A percentile compares a stretch with the other conserved stretches of the same genome.
Conservation (phyloP, 2,113 vertebrate species). For the Pomatorhinus ruficollis region DNA sequence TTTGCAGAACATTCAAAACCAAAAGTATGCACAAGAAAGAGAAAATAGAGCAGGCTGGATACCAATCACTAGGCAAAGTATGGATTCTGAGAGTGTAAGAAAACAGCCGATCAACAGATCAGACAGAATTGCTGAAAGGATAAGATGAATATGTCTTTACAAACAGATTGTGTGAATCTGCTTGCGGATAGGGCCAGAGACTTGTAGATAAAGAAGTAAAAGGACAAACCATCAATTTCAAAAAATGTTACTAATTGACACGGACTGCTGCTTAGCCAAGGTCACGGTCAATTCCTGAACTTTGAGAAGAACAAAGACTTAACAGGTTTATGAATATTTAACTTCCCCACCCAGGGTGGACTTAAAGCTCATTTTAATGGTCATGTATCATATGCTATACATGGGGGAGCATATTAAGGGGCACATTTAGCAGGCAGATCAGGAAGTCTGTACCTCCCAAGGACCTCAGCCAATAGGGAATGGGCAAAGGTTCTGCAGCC, state of each 20-base stretch:
- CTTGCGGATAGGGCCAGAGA: not conserved
- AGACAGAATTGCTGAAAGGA: not conserved
- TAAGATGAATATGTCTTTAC: not conserved
- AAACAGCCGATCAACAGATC: not conserved
- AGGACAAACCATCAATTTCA: not conserved
- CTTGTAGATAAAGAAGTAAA: not conserved
- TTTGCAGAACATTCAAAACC: not conserved
- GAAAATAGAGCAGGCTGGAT: not conserved
- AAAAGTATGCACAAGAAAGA: not conserved
- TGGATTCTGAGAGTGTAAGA: not conserved
- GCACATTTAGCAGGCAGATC: not conserved
- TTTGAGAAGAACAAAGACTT: not conserved
- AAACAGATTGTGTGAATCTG: not conserved
- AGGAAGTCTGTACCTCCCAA: not conserved
- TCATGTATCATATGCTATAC: not conserved
- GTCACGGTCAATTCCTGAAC: not conserved
- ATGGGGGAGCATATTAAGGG: not conserved
- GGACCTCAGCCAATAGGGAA: not conserved
- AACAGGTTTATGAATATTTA: not conserved
- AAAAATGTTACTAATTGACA: not conserved
- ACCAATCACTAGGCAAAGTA: not conserved
- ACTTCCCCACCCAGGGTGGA: not conserved
- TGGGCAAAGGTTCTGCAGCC: not conserved
- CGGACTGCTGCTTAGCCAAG: not conserved
- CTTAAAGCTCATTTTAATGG: not conserved